Evolutionary conservation across 1,140 invertebrate species (phyloP).

Genomic region (Brachionus rotundiformis): DNA sequence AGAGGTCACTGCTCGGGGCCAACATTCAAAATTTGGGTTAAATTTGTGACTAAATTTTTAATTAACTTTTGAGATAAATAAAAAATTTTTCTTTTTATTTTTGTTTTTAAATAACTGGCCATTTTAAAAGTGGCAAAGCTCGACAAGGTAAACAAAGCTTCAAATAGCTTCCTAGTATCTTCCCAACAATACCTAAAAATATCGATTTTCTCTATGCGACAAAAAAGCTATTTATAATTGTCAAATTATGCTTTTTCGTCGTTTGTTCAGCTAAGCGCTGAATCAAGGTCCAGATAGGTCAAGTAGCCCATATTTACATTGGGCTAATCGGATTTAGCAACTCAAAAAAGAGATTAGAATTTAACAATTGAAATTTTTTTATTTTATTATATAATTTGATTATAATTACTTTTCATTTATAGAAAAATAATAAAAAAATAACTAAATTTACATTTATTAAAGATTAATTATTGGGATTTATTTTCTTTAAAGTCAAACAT

Average conservation of each 20-base stretch:
- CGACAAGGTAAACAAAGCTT: too few relatives aligned
- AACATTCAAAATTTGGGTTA: conserved; percentile 3
- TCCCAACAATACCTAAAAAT: not conserved
- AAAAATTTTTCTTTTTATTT: not conserved
- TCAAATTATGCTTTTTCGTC: conserved; percentile 34
- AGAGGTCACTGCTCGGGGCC: not conserved
- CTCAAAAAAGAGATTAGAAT: not conserved
- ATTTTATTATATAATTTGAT: conserved; percentile 28
- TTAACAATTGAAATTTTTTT: conserved; percentile 21
- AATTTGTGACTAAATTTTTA: conserved; percentile 11
- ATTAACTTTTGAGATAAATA: not conserved
- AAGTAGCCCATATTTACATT: not conserved
- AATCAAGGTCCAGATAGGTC: not conserved
- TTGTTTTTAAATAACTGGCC: not conserved
- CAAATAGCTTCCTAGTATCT: too few relatives aligned
- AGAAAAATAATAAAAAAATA: conserved; percentile 18
- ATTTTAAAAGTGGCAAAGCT: not conserved
- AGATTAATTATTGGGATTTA: conserved; percentile 34
- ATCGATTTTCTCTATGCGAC: not conserved
- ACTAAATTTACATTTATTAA: conserved; percentile 44
- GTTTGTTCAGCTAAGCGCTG: not conserved
- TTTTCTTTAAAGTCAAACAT: conserved; percentile 13
- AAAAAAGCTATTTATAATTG: not conserved
- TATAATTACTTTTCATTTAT: conserved; percentile 17
- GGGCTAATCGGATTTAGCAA: not conserved